phyloP scores from a whole-genome alignment of 2,797 vertebrate species.

The Tangara arthus region DNA sequence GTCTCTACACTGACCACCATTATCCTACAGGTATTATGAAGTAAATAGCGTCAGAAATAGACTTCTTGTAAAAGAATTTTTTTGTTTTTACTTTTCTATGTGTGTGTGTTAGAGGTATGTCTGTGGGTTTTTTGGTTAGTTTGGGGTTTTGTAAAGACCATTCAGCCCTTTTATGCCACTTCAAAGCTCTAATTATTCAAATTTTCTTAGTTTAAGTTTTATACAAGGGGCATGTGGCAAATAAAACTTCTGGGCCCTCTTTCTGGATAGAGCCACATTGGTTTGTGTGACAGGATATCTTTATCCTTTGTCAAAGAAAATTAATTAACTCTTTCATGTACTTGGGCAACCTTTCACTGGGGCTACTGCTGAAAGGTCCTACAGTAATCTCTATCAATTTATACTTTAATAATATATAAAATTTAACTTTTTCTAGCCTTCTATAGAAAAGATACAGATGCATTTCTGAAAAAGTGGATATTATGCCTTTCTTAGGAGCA shows the following conservation, averaged over 20 bases:
- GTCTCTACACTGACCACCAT: not conserved
- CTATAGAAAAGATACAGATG: not conserved
- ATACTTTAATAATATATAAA: not conserved
- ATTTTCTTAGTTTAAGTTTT: not conserved
- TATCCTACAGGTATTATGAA: not conserved
- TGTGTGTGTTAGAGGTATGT: not conserved
- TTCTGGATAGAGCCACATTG: not conserved
- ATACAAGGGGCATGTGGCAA: not conserved
- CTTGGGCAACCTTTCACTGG: not conserved
- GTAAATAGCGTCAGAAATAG: not conserved
- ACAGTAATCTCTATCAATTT: not conserved
- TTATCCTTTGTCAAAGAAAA: not conserved
- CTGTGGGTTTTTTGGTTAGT: not conserved
- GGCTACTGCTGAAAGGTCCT: not conserved
- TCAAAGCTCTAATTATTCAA: not conserved
- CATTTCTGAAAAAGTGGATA: not conserved
- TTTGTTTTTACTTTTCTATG: not conserved
- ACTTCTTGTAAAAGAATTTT: not conserved
- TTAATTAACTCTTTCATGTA: accelerated
- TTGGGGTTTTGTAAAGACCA: accelerated
- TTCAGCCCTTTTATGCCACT: not conserved
- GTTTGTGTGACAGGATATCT: not conserved
- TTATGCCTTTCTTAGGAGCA: not conserved
- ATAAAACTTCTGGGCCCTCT: not conserved
- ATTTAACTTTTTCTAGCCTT: not conserved